Percentiles rank a stretch among this genome's conserved stretches.
Conservation (phyloP, 2,888 invertebrate genomes). For the Xanthia togata region DNA sequence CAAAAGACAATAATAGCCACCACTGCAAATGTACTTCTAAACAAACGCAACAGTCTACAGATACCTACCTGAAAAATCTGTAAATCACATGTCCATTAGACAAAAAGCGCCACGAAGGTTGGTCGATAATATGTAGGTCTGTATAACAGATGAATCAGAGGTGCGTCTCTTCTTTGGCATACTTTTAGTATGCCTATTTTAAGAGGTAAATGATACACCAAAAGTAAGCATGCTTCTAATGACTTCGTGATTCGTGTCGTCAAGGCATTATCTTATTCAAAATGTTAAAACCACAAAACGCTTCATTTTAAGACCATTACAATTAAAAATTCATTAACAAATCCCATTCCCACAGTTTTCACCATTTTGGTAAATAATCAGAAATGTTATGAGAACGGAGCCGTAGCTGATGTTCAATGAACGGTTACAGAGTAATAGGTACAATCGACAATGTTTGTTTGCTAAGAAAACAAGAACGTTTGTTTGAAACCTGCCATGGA, state of each 20-base stretch:
- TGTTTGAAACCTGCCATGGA: constrained; percentile 60
- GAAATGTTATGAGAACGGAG: constrained; percentile 72
- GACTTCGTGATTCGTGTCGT: neutral
- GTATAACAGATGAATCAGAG: neutral
- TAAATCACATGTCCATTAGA: too few species aligned
- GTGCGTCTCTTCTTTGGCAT: neutral
- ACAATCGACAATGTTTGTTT: constrained; percentile 67
- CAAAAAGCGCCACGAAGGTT: too few species aligned
- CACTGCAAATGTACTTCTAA: too few species aligned
- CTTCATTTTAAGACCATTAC: constrained; percentile 7
- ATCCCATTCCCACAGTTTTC: constrained; percentile 58
- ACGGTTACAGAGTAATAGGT: constrained; percentile 44
- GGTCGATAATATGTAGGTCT: too few species aligned
- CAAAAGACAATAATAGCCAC: too few species aligned
- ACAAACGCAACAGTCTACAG: too few species aligned
- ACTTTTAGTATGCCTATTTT: neutral
- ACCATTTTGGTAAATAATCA: constrained; percentile 53
- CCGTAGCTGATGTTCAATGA: constrained; percentile 63
- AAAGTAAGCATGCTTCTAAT: neutral
- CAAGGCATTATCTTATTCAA: constrained; percentile 5
- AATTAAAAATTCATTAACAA: constrained; percentile 19
- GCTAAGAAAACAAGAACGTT: constrained; percentile 65
- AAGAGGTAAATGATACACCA: neutral
- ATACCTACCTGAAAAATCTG: too few species aligned
- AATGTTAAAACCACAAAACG: constrained; percentile 16